Evolutionary conservation across 2,113 vertebrate genomes (phyloP).

Genomic region (Heteronetta atricapilla): DNA sequence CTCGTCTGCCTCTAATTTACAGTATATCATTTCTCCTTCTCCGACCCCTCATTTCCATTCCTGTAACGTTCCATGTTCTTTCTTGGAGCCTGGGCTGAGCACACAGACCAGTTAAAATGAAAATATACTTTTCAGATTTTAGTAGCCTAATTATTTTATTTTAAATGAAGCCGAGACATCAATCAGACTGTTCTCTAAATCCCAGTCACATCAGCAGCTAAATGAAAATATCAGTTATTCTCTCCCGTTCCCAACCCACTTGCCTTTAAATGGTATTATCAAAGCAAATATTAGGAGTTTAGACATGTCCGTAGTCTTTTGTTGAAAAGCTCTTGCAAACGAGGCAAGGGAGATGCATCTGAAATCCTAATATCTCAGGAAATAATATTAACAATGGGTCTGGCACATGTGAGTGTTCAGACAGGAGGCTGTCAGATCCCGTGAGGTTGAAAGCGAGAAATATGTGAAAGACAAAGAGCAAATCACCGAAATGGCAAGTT

Average conservation of each 20-base stretch:
- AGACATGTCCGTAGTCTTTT: constrained; percentile 62
- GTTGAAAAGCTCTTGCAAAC: constrained; percentile 56
- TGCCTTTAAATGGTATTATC: constrained; percentile 71
- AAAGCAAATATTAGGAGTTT: constrained; percentile 68
- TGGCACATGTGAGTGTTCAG: not conserved
- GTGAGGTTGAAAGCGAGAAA: not conserved
- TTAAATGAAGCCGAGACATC: constrained; percentile 66
- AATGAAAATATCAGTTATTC: constrained; percentile 71
- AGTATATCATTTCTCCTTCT: constrained; percentile 59
- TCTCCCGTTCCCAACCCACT: constrained; percentile 55
- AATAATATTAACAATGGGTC: constrained; percentile 49
- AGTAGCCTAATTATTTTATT: constrained; percentile 73
- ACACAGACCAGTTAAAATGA: constrained; percentile 68
- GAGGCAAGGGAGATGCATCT: constrained; percentile 51
- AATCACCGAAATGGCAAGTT: constrained; percentile 19
- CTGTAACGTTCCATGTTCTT: constrained; percentile 24
- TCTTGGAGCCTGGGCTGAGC: constrained; percentile 44
- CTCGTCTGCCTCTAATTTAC: constrained; percentile 68
- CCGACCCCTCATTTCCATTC: constrained; percentile 62
- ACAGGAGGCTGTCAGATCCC: constrained; percentile 33
- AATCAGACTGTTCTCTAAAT: constrained; percentile 68
- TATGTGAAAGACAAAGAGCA: constrained; percentile 55
- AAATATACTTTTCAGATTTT: constrained; percentile 74
- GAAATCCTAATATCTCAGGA: constrained; percentile 64
- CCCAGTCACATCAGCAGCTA: constrained; percentile 55